Percentiles rank a stretch among this genome's conserved stretches.
These are phyloP conservation scores for Drosophila quadrilineata DNA, from an alignment of 1,140 invertebrate genomes.

Conservation along the genomic window DNA sequence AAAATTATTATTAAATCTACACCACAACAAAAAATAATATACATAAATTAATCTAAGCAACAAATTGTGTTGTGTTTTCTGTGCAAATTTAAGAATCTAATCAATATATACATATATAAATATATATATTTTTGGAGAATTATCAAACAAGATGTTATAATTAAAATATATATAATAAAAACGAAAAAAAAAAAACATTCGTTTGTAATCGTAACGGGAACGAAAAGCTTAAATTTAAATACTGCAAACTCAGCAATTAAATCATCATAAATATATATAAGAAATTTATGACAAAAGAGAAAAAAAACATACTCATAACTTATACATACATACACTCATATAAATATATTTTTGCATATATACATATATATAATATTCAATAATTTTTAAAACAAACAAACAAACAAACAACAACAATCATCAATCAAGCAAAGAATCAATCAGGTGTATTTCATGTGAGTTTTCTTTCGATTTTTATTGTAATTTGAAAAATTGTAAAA, in stretches of 20 bases:
- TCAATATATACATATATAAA: constrained; percentile 40
- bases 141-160: constrained; percentile 12
- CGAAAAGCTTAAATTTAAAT: constrained; percentile 4
- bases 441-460: too few species aligned
- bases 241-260: constrained; percentile 4
- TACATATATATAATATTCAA: constrained; percentile 63
- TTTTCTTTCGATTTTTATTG: too few species aligned
- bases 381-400: constrained; percentile 58
- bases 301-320: constrained; percentile 23
- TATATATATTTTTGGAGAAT: constrained; percentile 65
- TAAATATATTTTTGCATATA: constrained; percentile 46
- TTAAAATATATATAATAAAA: constrained; percentile 18
- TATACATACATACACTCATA: constrained; percentile 8
- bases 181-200: constrained; percentile 7
- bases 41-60: constrained; percentile 29
- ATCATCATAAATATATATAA: too few species aligned
- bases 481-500: constrained; percentile 2
- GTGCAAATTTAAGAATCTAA: constrained; percentile 56
- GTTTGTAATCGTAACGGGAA: constrained; percentile 10
- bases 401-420: constrained; percentile 54
- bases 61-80: constrained; percentile 67
- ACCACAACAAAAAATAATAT: constrained; percentile 16
- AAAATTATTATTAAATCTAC: constrained; percentile 12
- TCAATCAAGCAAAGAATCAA: constrained; percentile 66
- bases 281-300: too few species aligned